A percentile compares a stretch with the other conserved stretches of the same genome.
Evolutionary conservation across 2,113 vertebrate species (phyloP).

Genomic region (Tichodroma muraria): DNA sequence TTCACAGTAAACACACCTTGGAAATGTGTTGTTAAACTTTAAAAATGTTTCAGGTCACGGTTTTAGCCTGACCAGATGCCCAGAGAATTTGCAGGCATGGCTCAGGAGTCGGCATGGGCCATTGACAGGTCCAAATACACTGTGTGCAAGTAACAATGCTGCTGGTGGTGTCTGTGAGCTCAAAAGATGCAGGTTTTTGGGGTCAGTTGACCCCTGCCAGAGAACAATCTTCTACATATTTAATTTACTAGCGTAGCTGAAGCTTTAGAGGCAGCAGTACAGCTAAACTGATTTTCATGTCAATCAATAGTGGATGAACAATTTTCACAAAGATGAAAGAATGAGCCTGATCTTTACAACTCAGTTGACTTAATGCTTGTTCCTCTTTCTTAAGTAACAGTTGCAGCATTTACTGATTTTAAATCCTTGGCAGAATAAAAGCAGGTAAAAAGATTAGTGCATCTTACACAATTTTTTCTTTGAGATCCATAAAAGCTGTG

Average conservation of each 20-base stretch:
- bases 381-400: neutral
- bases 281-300: neutral
- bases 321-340: neutral
- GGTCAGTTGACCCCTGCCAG: neutral
- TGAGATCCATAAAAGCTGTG: neutral
- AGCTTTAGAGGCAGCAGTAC: neutral
- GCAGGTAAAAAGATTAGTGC: neutral
- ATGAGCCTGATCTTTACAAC: neutral
- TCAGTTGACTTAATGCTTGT: neutral
- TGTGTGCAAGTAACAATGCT: fast-evolving
- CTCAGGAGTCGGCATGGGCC: neutral
- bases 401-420: neutral
- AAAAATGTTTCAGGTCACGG: neutral
- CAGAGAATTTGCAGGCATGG: neutral
- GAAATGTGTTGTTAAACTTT: neutral
- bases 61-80: neutral
- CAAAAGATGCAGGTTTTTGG: neutral
- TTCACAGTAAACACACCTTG: neutral
- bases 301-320: neutral
- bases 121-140: fast-evolving
- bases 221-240: neutral
- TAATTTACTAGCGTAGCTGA: neutral
- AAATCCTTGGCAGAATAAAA: neutral
- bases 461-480: neutral
- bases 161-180: neutral